These are phyloP conservation scores for Tribolium madens DNA, from an alignment of 1,140 invertebrate genomes.

Conservation along the genomic window DNA sequence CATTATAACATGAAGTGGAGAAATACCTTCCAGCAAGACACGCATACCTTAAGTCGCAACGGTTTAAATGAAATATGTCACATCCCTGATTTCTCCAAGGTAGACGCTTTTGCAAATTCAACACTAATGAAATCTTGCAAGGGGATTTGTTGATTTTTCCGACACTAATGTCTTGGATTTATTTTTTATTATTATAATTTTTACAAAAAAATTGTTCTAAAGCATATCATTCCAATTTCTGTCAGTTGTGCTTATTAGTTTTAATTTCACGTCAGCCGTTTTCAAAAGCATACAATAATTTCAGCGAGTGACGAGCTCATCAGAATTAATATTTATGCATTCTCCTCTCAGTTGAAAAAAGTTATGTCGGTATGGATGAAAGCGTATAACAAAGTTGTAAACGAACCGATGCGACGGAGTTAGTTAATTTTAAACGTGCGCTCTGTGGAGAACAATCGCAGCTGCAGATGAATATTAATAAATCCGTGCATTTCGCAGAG, in stretches of 20 bases:
- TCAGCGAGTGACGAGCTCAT: neutral
- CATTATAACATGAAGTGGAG: conserved; percentile 33
- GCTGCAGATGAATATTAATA: conserved; percentile 49
- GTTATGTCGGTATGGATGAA: conserved; percentile 23
- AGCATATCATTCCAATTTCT: no score
- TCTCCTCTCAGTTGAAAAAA: conserved; percentile 6
- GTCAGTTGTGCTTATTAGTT: neutral
- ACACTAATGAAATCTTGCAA: neutral
- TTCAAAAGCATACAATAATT: neutral
- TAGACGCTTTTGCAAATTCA: neutral
- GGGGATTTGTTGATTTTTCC: neutral
- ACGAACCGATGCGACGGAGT: conserved; percentile 39
- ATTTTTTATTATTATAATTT: neutral
- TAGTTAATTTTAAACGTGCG: conserved; percentile 40
- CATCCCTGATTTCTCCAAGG: neutral
- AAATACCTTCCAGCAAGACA: conserved; percentile 8
- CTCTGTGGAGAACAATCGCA: conserved; percentile 39
- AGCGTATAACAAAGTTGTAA: conserved; percentile 29
- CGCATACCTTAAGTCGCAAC: neutral
- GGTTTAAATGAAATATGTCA: neutral
- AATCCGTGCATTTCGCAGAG: conserved; percentile 50
- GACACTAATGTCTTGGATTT: neutral
- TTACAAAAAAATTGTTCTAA: no score
- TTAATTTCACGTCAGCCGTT: neutral
- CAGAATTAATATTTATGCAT: conserved; percentile 14